Evolutionary conservation across 1,140 invertebrate species (phyloP), one percentile per base, ranked within the genome.

Genomic region (Tetramorium alpestre): DNA sequence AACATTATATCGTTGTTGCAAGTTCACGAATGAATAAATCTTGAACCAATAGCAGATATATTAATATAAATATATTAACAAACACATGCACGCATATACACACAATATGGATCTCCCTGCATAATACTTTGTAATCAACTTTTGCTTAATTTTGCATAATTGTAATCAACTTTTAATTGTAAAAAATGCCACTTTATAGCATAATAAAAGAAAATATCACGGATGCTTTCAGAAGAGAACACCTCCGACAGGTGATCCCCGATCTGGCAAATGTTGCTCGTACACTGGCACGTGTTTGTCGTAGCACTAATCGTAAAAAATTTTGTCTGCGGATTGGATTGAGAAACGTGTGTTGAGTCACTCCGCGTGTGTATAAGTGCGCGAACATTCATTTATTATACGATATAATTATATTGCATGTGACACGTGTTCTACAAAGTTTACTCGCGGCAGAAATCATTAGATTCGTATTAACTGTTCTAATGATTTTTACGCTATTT

Each of bases 271-370:
- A 49, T 62, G 49, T 62, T 47, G n/a, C 22, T 75, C 84, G 76
- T 58, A 87, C 82, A 77, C 84, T 88, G 49, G 77, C 56, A 65
- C 67, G 76, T 85, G 44, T 65, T 25, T 70, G 47, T 38, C 25
- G 25, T 41, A 49, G 81, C 82, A 78, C 67, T 85, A 77, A 89
- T 85, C 41, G 54, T 69, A 72, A 64, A 78, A 87, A 91, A 88
- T 92, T 22, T 92, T 80, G 85, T 92, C 13, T 73, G 86, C 84
- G 84, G 89, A 92, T 94, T 92, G 93, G 93, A 94, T 95, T 94
- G 81, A 86, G 94, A 95, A 94, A 90, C 11, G 86, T 69, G 72
- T 90, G 84, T 81, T 77, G 73, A 85, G 76, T 80, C 38, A 60
- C 18, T 64, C 28, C 18, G 13, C 22, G 25, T 16, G 41, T 18